Percentiles rank a stretch among this genome's conserved stretches.
Evolutionary conservation across 2,113 vertebrate species (phyloP).

Genomic region (Siphamia tubifer): DNA sequence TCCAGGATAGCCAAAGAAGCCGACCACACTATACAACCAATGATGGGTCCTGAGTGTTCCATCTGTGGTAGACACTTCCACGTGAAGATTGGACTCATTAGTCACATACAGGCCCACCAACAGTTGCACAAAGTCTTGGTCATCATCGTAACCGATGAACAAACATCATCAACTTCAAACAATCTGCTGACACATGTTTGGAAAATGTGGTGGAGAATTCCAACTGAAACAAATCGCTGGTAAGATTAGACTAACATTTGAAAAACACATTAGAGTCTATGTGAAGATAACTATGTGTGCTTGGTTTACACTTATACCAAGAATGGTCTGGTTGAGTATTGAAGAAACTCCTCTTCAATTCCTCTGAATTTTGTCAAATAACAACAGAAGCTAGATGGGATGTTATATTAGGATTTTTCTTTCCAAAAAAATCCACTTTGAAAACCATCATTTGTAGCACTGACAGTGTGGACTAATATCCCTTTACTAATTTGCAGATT

Average conservation of each 20-base stretch:
- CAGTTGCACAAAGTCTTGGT: too few relatives aligned
- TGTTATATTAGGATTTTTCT: conserved; percentile 8
- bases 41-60: too few relatives aligned
- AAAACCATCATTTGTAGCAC: conserved; percentile 1
- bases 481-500: not conserved
- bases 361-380: not conserved
- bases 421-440: not conserved
- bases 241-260: not conserved
- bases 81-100: too few relatives aligned
- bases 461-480: conserved; percentile 16
- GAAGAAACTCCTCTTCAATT: conserved; percentile 12
- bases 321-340: not conserved
- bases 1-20: too few relatives aligned
- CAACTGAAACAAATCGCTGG: too few relatives aligned
- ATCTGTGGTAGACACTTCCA: too few relatives aligned
- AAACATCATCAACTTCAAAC: too few relatives aligned
- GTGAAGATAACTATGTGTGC: not conserved
- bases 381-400: not conserved
- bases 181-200: too few relatives aligned
- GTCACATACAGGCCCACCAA: too few relatives aligned
- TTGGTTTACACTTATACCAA: not conserved
- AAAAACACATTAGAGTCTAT: not conserved
- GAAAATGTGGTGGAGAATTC: too few relatives aligned
- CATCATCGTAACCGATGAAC: too few relatives aligned
- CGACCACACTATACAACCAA: too few relatives aligned